A percentile compares a stretch with the other conserved stretches of the same genome.
phyloP scores from a whole-genome alignment of 2,113 vertebrate species.

The Megalops atlanticus region DNA sequence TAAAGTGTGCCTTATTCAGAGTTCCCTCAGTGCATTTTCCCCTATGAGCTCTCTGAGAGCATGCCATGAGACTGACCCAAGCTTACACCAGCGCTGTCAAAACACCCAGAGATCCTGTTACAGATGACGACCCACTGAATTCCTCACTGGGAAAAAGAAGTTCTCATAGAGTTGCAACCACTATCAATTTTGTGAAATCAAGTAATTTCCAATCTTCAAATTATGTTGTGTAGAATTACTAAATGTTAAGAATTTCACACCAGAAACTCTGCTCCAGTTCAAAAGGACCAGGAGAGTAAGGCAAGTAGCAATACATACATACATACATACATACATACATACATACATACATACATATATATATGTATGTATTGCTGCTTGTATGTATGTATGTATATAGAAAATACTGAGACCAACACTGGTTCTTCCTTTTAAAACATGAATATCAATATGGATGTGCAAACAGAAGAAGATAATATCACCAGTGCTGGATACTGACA shows the following conservation, averaged over 20 bases:
- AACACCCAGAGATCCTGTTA: conserved; percentile 15
- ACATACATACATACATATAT: no score
- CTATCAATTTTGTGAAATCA: conserved; percentile 17
- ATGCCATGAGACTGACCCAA: conserved; percentile 1
- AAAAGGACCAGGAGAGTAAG: neutral
- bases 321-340: no score
- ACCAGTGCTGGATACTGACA: no score
- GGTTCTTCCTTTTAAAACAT: no score
- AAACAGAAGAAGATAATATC: no score
- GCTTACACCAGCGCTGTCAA: conserved; percentile 13
- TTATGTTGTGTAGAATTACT: neutral
- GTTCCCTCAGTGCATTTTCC: no score
- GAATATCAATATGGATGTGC: no score
- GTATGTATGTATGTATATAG: neutral
- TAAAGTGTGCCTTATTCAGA: no score
- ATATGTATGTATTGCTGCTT: neutral
- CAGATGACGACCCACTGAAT: neutral
- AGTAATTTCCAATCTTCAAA: conserved; percentile 11
- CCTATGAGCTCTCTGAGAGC: no score
- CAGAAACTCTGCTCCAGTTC: neutral
- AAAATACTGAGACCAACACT: no score
- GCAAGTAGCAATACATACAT: no score
- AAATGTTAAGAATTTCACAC: no score
- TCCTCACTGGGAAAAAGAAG: conserved; percentile 8
- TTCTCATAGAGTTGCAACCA: neutral